A percentile compares a stretch with the other conserved stretches of the same genome.
phyloP scores from a whole-genome alignment of 2,797 vertebrate genomes.

The Pangasius larnaudii region DNA sequence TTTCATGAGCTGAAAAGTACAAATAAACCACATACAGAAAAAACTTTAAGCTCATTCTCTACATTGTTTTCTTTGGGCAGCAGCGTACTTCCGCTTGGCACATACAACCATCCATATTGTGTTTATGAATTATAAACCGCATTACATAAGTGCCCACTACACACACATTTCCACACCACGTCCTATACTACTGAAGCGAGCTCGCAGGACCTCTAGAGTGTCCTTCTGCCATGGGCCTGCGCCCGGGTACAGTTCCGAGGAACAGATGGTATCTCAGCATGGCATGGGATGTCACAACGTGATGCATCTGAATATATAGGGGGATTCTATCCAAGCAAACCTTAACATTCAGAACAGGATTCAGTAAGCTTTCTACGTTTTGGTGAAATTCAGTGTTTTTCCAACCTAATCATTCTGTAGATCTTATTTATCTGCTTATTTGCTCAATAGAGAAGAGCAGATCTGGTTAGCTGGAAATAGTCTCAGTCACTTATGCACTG shows the following conservation, averaged over 20 bases:
- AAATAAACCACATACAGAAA: not conserved
- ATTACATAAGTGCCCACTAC: conserved; percentile 70
- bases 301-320: conserved; percentile 56
- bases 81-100: conserved; percentile 65
- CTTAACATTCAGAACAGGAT: conserved; percentile 31
- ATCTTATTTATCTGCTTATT: not conserved
- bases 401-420: not conserved
- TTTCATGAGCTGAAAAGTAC: not conserved
- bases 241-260: conserved; percentile 75
- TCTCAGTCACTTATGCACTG: conserved; percentile 57
- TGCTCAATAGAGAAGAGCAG: not conserved
- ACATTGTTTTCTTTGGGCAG: conserved; percentile 19
- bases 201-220: conserved; percentile 65
- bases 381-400: not conserved
- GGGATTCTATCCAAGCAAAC: conserved; percentile 21
- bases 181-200: conserved; percentile 64
- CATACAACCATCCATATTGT: conserved; percentile 71
- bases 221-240: conserved; percentile 61
- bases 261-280: conserved; percentile 79
- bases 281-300: conserved; percentile 68
- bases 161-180: conserved; percentile 69
- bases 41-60: not conserved
- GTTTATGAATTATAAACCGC: conserved; percentile 73
- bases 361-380: not conserved
- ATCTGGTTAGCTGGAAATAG: conserved; percentile 48